Evolutionary conservation across 2,888 invertebrate genomes (phyloP).

Genomic region (Carterocephalus palaemon): DNA sequence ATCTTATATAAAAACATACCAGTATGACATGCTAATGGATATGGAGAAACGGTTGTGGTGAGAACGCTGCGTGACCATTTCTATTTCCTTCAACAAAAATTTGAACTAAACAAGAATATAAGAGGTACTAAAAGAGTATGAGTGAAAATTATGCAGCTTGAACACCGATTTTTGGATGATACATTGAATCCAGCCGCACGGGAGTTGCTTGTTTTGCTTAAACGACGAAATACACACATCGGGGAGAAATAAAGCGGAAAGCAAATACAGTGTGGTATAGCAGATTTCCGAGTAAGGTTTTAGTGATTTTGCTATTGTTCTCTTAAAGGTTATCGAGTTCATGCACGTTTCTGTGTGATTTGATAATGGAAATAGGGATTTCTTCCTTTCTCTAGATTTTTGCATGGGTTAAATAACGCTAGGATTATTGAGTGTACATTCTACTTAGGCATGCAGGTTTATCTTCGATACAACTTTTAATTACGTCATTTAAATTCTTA

Average conservation of each 20-base stretch:
- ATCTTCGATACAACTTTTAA: too few relatives aligned
- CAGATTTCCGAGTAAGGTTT: neutral
- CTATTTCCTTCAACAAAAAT: too few relatives aligned
- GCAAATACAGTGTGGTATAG: neutral
- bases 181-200: slow-evolving; percentile 35
- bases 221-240: slow-evolving; percentile 52
- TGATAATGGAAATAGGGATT: slow-evolving; percentile 1
- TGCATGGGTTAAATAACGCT: too few relatives aligned
- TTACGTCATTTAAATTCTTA: too few relatives aligned
- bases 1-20: too few relatives aligned
- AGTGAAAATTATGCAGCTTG: neutral
- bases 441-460: too few relatives aligned
- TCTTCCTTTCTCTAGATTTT: too few relatives aligned
- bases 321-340: neutral
- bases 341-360: neutral
- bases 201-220: slow-evolving; percentile 54
- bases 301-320: slow-evolving; percentile 8
- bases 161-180: neutral
- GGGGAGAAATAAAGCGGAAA: slow-evolving; percentile 41
- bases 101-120: too few relatives aligned
- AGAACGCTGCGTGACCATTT: too few relatives aligned
- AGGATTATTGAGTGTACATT: too few relatives aligned
- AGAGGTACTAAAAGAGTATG: neutral
- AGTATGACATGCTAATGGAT: too few relatives aligned
- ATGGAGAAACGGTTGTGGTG: too few relatives aligned